Conservation (phyloP, 1,140 invertebrate genomes). For the Bicyclus anynana region DNA sequence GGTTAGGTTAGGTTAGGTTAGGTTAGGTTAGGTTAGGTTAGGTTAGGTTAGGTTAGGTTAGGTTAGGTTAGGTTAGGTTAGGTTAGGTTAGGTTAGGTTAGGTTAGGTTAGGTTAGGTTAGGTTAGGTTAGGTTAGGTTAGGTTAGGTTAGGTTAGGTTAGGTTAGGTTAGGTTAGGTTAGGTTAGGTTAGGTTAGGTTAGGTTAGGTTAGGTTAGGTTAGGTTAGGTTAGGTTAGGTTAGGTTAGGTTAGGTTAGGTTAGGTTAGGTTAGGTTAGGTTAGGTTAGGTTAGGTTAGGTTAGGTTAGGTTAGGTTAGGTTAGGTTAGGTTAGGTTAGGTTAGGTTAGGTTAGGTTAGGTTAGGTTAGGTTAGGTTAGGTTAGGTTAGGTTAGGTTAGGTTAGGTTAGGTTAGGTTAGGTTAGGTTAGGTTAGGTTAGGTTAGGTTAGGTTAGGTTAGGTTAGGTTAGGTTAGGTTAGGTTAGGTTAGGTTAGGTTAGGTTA, state of each 20-base stretch:
- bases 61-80: neutral
- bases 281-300: constrained; percentile 5
- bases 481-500: constrained; percentile 1
- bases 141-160: neutral
- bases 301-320: constrained; percentile 4
- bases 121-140: neutral
- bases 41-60: too few species aligned
- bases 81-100: too few species aligned
- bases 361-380: constrained; percentile 5
- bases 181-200: constrained; percentile 7
- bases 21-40: too few species aligned
- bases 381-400: neutral
- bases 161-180: constrained; percentile 1
- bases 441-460: constrained; percentile 2
- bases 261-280: constrained; percentile 4
- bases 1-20: neutral
- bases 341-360: neutral
- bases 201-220: neutral
- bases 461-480: neutral
- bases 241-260: neutral
- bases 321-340: neutral
- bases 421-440: constrained; percentile 1
- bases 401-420: neutral
- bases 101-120: constrained; percentile 2
- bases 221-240: constrained; percentile 4